Conservation (phyloP, 2,113 vertebrate genomes). For the Catagonus wagneri region DNA sequence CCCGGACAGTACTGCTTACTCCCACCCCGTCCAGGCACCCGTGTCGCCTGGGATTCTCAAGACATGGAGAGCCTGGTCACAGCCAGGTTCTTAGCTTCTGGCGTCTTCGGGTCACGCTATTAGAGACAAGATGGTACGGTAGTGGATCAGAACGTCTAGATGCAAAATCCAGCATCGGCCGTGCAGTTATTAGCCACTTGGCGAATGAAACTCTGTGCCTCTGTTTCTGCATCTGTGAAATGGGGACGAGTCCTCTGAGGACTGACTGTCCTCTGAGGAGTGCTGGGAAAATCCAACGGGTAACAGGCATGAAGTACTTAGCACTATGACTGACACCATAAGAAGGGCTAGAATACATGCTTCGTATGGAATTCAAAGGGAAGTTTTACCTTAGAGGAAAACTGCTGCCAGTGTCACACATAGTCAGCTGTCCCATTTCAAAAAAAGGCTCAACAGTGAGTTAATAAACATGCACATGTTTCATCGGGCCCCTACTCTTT, state of each 20-base stretch:
- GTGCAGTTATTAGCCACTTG: neutral
- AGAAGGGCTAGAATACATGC: neutral
- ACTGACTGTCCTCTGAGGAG: neutral
- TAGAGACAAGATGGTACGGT: neutral
- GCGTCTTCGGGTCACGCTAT: neutral
- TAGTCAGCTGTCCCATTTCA: neutral
- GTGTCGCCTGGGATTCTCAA: neutral
- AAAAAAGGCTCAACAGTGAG: neutral
- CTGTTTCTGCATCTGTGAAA: neutral
- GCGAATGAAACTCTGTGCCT: neutral
- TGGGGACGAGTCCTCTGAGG: too few relatives aligned
- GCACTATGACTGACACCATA: neutral
- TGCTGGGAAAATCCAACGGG: neutral
- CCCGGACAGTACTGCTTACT: neutral
- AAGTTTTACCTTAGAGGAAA: constrained; percentile 5
- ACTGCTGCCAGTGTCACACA: neutral
- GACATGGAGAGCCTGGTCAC: neutral
- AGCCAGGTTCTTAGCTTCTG: neutral
- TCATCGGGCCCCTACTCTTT: neutral
- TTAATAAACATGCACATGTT: neutral
- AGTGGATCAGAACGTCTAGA: neutral
- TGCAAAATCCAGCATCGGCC: neutral
- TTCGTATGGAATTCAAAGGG: neutral
- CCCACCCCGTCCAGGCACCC: too few relatives aligned
- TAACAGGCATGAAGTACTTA: neutral